phyloP scores from a whole-genome alignment of 1,140 invertebrate genomes.

The Aphaenogaster rudis region DNA sequence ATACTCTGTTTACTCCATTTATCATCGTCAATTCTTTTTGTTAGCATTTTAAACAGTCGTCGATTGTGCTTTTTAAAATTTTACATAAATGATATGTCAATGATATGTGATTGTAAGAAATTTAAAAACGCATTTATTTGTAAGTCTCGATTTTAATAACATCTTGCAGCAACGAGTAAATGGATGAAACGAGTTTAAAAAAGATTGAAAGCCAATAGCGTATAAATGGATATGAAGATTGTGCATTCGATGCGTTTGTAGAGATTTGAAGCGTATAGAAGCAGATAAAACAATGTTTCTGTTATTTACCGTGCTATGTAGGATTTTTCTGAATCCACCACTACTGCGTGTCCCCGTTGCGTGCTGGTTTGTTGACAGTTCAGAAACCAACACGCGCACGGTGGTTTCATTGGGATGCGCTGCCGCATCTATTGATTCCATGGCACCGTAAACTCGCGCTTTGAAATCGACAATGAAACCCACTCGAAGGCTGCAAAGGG shows the following conservation, averaged over 20 bases:
- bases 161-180: constrained; percentile 2
- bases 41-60: not conserved
- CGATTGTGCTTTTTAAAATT: not conserved
- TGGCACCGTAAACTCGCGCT: constrained; percentile 64
- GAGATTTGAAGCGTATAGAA: constrained; percentile 37
- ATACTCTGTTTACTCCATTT: not conserved
- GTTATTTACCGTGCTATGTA: constrained; percentile 36
- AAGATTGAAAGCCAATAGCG: constrained; percentile 19
- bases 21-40: not conserved
- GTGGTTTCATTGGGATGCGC: constrained; percentile 40
- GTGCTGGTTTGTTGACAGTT: constrained; percentile 64
- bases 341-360: constrained; percentile 26
- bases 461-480: constrained; percentile 73
- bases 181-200: constrained; percentile 10
- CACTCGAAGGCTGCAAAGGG: constrained; percentile 49
- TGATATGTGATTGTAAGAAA: not conserved
- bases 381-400: constrained; percentile 57
- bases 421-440: constrained; percentile 65
- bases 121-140: not conserved
- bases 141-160: not conserved
- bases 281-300: constrained; percentile 53
- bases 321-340: constrained; percentile 35
- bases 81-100: not conserved
- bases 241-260: constrained; percentile 19
- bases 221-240: constrained; percentile 44